Conservation (phyloP, 2,113 vertebrate species). For the Macrotus californicus region DNA sequence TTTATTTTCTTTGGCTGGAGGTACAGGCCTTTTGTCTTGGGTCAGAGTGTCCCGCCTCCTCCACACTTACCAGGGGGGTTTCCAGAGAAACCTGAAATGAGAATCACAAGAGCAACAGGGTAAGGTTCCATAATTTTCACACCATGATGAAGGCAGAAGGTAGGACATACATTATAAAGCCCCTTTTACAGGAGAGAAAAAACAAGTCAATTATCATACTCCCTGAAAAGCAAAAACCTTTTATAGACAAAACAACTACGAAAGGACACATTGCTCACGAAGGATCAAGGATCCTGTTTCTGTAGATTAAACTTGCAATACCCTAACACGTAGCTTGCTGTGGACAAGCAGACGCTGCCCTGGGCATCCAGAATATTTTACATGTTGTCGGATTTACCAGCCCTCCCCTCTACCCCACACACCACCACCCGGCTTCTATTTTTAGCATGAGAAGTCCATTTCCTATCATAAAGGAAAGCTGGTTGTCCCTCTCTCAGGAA, state of each 20-base stretch:
- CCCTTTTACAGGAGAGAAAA: not conserved
- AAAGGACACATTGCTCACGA: not conserved
- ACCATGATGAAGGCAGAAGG: not conserved
- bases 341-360: not conserved
- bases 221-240: not conserved
- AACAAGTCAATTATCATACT: not conserved
- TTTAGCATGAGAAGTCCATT: slow-evolving; percentile 64
- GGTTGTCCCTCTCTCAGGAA: slow-evolving; percentile 36
- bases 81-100: slow-evolving; percentile 74
- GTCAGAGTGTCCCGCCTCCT: slow-evolving; percentile 69
- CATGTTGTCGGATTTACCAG: not conserved
- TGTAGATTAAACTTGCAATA: not conserved
- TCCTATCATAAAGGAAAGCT: slow-evolving; percentile 51
- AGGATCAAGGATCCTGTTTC: not conserved
- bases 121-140: slow-evolving; percentile 38
- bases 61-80: slow-evolving; percentile 75
- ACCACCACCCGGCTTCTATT: slow-evolving; percentile 63
- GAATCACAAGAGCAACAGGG: slow-evolving; percentile 58
- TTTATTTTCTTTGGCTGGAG: slow-evolving; percentile 70
- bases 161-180: not conserved
- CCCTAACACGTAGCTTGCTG: not conserved
- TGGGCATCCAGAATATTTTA: slow-evolving; percentile 27
- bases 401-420: not conserved
- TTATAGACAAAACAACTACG: not conserved
- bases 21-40: slow-evolving; percentile 69